Percentiles rank a stretch among this genome's conserved stretches.
Evolutionary conservation across 2,113 vertebrate species (phyloP).

Genomic region (Sturnus vulgaris): DNA sequence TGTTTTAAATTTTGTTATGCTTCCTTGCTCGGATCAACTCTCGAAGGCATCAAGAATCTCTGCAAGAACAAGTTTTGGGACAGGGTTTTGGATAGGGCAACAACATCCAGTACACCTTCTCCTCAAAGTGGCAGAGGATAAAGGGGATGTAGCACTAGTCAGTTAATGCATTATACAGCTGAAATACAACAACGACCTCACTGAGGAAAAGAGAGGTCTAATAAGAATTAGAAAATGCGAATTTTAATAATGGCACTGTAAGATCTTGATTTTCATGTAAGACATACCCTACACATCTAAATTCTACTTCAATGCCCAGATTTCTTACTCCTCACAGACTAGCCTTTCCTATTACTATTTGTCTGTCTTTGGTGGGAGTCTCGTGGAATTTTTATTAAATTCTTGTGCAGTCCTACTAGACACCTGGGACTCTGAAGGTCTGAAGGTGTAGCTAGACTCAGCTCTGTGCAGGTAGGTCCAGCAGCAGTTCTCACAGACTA

Average conservation of each 20-base stretch:
- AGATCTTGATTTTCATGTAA: neutral
- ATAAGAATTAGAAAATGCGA: neutral
- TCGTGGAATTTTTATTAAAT: neutral
- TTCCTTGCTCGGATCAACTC: neutral
- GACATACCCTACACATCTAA: neutral
- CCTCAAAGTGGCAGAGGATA: neutral
- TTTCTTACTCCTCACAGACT: neutral
- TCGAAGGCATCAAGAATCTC: accelerated
- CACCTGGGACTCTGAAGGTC: neutral
- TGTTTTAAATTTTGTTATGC: neutral
- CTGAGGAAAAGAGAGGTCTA: neutral
- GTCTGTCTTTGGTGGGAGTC: neutral
- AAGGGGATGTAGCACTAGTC: neutral
- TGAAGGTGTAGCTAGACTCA: neutral
- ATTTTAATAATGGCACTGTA: neutral
- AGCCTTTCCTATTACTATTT: neutral
- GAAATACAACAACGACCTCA: neutral
- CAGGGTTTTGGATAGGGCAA: neutral
- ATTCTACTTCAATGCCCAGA: neutral
- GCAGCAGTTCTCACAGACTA: neutral
- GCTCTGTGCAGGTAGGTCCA: neutral
- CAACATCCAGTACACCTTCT: neutral
- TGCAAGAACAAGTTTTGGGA: neutral
- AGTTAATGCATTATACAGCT: neutral
- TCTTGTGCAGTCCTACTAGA: neutral